Evolutionary conservation across 2,113 vertebrate species (phyloP).

Genomic region (Paradoxurus hermaphroditus): DNA sequence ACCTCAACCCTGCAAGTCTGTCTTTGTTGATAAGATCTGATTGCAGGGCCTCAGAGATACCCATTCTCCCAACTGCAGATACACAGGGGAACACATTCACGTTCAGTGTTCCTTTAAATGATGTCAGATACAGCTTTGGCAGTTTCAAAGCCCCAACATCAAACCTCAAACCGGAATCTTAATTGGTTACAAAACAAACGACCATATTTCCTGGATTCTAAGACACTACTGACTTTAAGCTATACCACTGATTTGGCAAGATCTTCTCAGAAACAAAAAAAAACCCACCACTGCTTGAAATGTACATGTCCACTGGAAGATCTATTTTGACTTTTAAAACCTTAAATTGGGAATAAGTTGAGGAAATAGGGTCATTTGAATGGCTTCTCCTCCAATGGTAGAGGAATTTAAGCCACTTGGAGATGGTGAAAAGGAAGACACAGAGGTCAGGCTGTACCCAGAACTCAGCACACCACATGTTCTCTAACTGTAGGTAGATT

Average conservation of each 20-base stretch:
- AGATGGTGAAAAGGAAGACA: neutral
- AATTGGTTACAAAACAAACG: constrained; percentile 57
- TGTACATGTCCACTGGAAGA: constrained; percentile 5
- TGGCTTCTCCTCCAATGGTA: neutral
- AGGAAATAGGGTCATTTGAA: constrained; percentile 30
- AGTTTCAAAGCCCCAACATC: constrained; percentile 58
- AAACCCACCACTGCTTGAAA: neutral
- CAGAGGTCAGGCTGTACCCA: neutral
- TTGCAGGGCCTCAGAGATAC: neutral
- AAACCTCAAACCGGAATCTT: constrained; percentile 69
- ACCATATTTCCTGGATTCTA: constrained; percentile 64
- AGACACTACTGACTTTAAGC: constrained; percentile 38
- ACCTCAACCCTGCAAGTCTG: neutral
- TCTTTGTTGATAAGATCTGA: constrained; percentile 42
- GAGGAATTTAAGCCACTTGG: neutral
- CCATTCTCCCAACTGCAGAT: constrained; percentile 34
- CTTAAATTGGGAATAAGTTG: neutral
- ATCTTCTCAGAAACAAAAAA: constrained; percentile 49
- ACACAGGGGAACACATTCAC: constrained; percentile 18
- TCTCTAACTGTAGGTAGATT: neutral
- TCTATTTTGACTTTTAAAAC: constrained; percentile 38
- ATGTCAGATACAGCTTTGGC: constrained; percentile 59
- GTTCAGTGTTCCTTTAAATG: constrained; percentile 37
- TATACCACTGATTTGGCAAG: constrained; percentile 5
- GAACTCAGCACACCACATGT: neutral